Base-by-base conservation (phyloP, 2,888 invertebrate genomes). In the Polietes domitor region DNA sequence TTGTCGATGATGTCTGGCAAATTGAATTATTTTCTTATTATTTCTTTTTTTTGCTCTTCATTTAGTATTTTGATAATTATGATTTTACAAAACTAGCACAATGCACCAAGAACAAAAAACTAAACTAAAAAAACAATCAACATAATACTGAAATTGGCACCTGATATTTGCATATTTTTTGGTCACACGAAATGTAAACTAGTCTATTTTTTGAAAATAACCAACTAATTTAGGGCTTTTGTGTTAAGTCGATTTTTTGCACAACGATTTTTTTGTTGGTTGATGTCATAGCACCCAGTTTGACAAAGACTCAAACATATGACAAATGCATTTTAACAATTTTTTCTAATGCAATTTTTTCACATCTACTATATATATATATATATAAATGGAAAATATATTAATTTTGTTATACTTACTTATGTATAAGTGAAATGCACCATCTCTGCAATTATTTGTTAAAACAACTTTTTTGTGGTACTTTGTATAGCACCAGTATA, bases 131-230 rank as follows among this genome's bases (percentile, higher is more conserved):
- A 74, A 32, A 61, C 55, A 76, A 75, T 77, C 50, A 65, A 73
- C 68, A n/a, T 65, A 65, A 19, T 76, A 75, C 32, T 63, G 50
- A 72, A 80, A 83, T 83, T 83, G 83, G 83, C 80, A 83, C 37
- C 83, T 80, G 83, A 80, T 80, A 83, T 80, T 83, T 83, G 83
- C 83, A 83, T 83, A 83, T 83, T 83, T 83, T 83, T 83, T 83
- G 83, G 83, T 80, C 80, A 71, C 37, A 43, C 15, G 55, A 26
- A 37, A 50, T 75, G 65, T 65, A 65, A 12, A 12, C 21, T 41
- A 65, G 41, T 17, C 37, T 65, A 41, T 61, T 32, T 37, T 37
- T 37, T 37, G 37, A 65, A 65, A 65, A 73, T 19, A 61, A 75
- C 74, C 15, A 24, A 24, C 47, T 43, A 50, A 61, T 55, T 73